Evolutionary conservation across 2,888 invertebrate species (phyloP), one percentile per base, ranked within the genome.

Genomic region (Rhaphigaster nebulosa): DNA sequence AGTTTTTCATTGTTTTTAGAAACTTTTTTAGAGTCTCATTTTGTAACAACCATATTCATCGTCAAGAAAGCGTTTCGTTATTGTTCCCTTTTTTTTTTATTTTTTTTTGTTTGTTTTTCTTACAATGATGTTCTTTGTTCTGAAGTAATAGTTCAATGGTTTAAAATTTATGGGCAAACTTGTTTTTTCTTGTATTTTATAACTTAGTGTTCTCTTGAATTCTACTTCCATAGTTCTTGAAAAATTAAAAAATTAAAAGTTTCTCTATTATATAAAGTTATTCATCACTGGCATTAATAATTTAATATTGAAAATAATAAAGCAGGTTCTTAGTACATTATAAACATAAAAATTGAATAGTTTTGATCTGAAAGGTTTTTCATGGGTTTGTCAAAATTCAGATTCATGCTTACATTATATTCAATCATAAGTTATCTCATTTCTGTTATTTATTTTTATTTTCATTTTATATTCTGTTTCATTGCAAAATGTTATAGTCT

Each of bases 361-460:
- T 76, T 38, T 12, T 29, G 12, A 60, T 60, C 70, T 76, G 70
- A 76, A 76, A 76, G 70, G 70, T 76, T 76, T 76, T 76, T 76
- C 29, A 29, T 15, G 29, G 4, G 18, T 10, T 38, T 38, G 10
- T 76, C 38, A 23, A 38, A 6, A 76, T 76, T 38, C 65, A 38
- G 8, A 76, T 76, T 38, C 70, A 38, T 76, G 70, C 70, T 76
- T 76, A 6, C 8, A 76, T 76, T 18, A 76, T 38, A 38, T 34
- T 76, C 70, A 76, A 10, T 76, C 23, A 23, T 87, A 87, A 52
- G 18, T 87, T 87, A 52, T 29, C 50, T 50, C n/a, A 65, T 87
- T 87, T 87, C 6, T 87, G 50, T 84, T 45, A 15, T 84, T 84
- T 45, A 45, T 45, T 45, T 84, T 41, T 13, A 84, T 84, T 45